Base-by-base conservation (phyloP, 2,113 vertebrate species). In the Nycticorax nycticorax region DNA sequence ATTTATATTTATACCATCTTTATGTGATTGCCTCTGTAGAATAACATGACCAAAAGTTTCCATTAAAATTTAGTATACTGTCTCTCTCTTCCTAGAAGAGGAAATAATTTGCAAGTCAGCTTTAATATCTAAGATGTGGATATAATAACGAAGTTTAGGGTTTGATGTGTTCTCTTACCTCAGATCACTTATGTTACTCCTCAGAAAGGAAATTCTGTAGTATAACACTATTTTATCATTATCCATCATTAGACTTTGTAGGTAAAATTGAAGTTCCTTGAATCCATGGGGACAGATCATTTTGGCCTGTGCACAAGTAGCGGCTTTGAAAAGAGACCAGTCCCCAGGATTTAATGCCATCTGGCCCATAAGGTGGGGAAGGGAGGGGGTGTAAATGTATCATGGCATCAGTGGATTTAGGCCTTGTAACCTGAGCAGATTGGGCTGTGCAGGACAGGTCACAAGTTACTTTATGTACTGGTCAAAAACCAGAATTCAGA, bases 381-480 rank as follows among this genome's bases (percentile, higher is more conserved):
- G 55, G 94, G 91, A 88, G 96, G 95, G 86, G 73, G 72, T 91
- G 55, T 41, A 32, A 80, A 89, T 37, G 72, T 86, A 8, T 72
- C 88, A 24, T 69, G 90, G 82, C 82, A 92, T 81, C 66, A 1
- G 64, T 87, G 52, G 52, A 7, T 92, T 96, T 81, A 81, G 80
- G 62, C 43, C 60, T 68, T 56, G 45, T 60, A 82, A 32, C 87
- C 53, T 41, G 66, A 85, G 97, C 96, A 98, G 98, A 98, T 57
- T 92, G 92, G 78, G 56, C 74, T 79, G 53, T 8, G 67, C 85
- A 84, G 67, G 50, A 37, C 77, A 52, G 67, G 33, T 45, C 72
- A 39, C 45, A 71, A 21, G 27, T 63, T 77, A 59, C 52, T 73
- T 53, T n/a, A 3, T 7, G 27, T 2, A 72, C 37, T 3, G 1